Base-by-base conservation (phyloP, 1,140 invertebrate genomes). In the Sweltsa coloradensis region DNA sequence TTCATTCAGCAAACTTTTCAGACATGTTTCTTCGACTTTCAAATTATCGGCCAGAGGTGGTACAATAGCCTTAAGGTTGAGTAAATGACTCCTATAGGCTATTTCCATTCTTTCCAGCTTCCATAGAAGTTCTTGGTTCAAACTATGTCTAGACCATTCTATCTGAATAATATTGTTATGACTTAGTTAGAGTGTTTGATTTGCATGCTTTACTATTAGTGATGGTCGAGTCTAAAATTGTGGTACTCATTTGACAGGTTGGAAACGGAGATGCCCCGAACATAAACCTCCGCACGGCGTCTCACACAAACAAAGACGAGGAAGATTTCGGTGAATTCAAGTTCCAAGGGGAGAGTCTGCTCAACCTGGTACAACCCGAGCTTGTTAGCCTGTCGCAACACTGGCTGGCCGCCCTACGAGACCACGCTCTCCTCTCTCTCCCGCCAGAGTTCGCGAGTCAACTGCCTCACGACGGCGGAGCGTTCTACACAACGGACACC, bases 401-500 rank as follows among this genome's bases (percentile, higher is more conserved):
- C 65, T 99, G 96, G 96, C 66, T 97, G 13, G 83, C 88, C 5
- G 91, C 92, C 2, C 70, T 99, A 45, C 84, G 84, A 63, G 96
- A 99, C 72, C 86, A 97, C 61, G 94, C 96, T 2, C 68, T 99
- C 27, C 67, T 99, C 7, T 90, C 92, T 54, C 69, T 99, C 49
- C 93, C 95, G 2, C 73, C 83, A 77, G 92, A 97, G 71, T 97
- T 92, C 66, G 80, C 84, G 4, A 90, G 86, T 53, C 93, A 97
- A 65, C 71, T 98, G 41, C 94, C 93, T 0, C 83, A 90, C 57
- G 92, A 96, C 58, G 88, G 94, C 34, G 94, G 95, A 13, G 88
- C 94, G 3, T 99, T 99, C 66, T 99, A 97, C 63, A 94, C 89
- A 2, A 85, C 86, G 31, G 95, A 98, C 59, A 95, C 92, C 1